These are phyloP conservation scores for Drosophila kepulauana DNA, from an alignment of 1,140 invertebrate genomes.

Conservation along the genomic window DNA sequence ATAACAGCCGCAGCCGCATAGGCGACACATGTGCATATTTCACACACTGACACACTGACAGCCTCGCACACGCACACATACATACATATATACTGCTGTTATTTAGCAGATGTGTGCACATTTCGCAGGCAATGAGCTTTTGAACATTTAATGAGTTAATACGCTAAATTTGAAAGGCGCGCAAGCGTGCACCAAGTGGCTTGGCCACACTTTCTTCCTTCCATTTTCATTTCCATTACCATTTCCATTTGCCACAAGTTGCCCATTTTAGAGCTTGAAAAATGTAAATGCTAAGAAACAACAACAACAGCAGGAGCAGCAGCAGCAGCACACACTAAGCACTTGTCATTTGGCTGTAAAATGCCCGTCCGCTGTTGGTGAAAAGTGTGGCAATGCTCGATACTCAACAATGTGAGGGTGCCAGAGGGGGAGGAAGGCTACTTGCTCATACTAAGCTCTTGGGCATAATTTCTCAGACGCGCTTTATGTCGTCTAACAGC, in stretches of 20 bases:
- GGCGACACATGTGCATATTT: conserved; percentile 69
- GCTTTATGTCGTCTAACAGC: conserved; percentile 56
- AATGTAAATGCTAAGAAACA: conserved; percentile 47
- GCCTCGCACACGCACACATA: conserved; percentile 4
- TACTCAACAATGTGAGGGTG: conserved; percentile 45
- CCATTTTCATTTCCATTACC: conserved; percentile 28
- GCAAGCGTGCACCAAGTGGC: conserved; percentile 75
- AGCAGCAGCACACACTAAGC: conserved; percentile 52
- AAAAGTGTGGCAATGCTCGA: conserved; percentile 65
- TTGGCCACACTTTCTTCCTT: conserved; percentile 42
- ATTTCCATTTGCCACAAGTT: conserved; percentile 41
- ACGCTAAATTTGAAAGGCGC: conserved; percentile 77
- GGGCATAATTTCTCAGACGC: conserved; percentile 67
- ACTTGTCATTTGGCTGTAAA: conserved; percentile 76
- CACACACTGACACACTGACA: conserved; percentile 4
- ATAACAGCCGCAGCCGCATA: conserved; percentile 37
- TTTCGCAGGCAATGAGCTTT: conserved; percentile 81
- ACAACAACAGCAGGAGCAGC: conserved; percentile 12
- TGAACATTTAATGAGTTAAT: conserved; percentile 82
- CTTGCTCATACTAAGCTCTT: conserved; percentile 60
- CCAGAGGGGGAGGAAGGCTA: not conserved
- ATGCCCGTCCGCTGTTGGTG: conserved; percentile 38
- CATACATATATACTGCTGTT: not conserved
- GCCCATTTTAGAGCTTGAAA: conserved; percentile 57
- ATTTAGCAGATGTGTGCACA: conserved; percentile 67